Conservation (phyloP, 2,113 vertebrate genomes). For the Ophiodon elongatus region DNA sequence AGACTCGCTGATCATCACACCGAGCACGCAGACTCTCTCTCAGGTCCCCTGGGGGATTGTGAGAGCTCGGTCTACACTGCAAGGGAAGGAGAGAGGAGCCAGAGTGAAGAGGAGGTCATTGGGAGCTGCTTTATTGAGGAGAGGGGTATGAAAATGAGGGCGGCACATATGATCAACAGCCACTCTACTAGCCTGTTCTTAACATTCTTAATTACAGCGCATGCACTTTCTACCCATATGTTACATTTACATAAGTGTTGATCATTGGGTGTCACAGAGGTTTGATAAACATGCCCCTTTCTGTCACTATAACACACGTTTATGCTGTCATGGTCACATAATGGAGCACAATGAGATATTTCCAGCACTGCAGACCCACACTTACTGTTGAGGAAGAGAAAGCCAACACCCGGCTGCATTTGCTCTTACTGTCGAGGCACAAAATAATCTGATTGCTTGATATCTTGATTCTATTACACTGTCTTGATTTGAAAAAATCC, state of each 20-base stretch:
- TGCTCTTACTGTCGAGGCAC: neutral
- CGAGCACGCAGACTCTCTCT: conserved; percentile 62
- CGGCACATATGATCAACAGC: conserved; percentile 11
- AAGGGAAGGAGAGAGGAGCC: conserved; percentile 28
- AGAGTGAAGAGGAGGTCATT: conserved; percentile 68
- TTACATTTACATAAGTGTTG: conserved; percentile 34
- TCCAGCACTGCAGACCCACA: neutral
- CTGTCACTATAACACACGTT: conserved; percentile 29
- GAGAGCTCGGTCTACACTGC: conserved; percentile 55
- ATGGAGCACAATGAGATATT: conserved; percentile 12
- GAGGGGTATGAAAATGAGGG: conserved; percentile 21
- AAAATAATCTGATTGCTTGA: neutral
- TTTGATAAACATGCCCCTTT: conserved; percentile 37
- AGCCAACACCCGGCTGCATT: neutral
- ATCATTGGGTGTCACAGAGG: conserved; percentile 28
- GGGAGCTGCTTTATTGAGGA: conserved; percentile 42
- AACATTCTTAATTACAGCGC: conserved; percentile 30
- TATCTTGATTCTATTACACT: neutral
- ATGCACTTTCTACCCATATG: neutral
- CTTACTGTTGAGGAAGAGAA: neutral
- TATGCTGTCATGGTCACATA: conserved; percentile 26
- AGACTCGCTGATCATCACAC: conserved; percentile 78
- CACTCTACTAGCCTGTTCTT: conserved; percentile 7
- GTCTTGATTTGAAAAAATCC: neutral
- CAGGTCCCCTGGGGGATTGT: conserved; percentile 48